Evolutionary conservation across 2,888 invertebrate genomes (phyloP).

Genomic region (Tenthredo amoena): DNA sequence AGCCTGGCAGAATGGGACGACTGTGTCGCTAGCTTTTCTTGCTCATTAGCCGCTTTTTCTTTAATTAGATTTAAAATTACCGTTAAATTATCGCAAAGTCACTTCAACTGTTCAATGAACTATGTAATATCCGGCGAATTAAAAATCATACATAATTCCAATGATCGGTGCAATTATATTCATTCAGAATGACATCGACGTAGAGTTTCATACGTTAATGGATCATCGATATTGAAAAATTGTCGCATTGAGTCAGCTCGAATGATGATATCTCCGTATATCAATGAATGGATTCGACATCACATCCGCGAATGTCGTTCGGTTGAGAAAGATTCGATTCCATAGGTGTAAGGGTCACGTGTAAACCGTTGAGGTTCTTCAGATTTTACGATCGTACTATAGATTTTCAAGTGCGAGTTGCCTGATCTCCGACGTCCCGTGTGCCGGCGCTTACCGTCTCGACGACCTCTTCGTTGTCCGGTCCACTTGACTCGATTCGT

Average conservation of each 20-base stretch:
- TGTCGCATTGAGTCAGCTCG: not conserved
- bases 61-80: conserved; percentile 21
- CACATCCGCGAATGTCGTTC: not conserved
- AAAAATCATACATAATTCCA: not conserved
- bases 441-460: conserved; percentile 33
- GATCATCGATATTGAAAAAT: conserved; percentile 24
- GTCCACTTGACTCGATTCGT: conserved; percentile 48
- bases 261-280: not conserved
- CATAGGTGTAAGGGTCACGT: conserved; percentile 5
- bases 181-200: conserved; percentile 1
- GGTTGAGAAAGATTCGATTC: not conserved
- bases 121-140: not conserved
- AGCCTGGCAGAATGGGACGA: not conserved
- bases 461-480: conserved; percentile 50
- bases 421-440: conserved; percentile 12
- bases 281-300: not conserved
- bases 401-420: conserved; percentile 40
- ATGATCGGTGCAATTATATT: not conserved
- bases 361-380: conserved; percentile 21
- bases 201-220: not conserved
- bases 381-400: conserved; percentile 20
- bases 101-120: not conserved
- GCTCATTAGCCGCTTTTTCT: conserved; percentile 25
- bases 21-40: conserved; percentile 4
- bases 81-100: not conserved